Conservation (phyloP, 2,797 vertebrate species). For the Caiman crocodilus region DNA sequence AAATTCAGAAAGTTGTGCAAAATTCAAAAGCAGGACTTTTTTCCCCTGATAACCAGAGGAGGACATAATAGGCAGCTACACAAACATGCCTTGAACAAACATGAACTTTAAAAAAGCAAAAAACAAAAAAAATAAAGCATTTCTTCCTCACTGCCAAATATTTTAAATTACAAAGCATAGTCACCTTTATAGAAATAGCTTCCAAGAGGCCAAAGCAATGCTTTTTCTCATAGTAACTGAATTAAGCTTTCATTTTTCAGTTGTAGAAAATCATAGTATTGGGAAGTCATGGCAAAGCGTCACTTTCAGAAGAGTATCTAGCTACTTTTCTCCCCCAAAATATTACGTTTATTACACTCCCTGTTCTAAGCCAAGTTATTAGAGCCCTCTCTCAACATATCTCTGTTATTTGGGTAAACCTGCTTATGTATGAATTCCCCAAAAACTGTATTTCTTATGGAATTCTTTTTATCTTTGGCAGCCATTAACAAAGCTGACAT, state of each 20-base stretch:
- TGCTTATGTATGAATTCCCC: not conserved
- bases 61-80: not conserved
- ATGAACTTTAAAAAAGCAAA: not conserved
- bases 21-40: not conserved
- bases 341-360: not conserved
- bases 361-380: not conserved
- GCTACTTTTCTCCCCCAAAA: not conserved
- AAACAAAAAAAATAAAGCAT: not conserved
- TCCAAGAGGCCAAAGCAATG: not conserved
- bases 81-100: constrained; percentile 31
- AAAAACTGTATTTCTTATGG: not conserved
- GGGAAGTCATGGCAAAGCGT: not conserved
- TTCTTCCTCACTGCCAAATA: not conserved
- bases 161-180: not conserved
- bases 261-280: not conserved
- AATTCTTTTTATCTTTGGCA: not conserved
- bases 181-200: not conserved
- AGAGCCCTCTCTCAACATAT: not conserved
- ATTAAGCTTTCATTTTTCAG: not conserved
- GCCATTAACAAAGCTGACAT: not conserved
- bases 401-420: not conserved
- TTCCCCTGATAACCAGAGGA: not conserved
- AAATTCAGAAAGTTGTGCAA: not conserved
- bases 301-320: not conserved
- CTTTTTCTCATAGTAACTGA: not conserved